Base-by-base conservation (phyloP, 2,888 invertebrate genomes). In the Drosophila pseudotakahashii region DNA sequence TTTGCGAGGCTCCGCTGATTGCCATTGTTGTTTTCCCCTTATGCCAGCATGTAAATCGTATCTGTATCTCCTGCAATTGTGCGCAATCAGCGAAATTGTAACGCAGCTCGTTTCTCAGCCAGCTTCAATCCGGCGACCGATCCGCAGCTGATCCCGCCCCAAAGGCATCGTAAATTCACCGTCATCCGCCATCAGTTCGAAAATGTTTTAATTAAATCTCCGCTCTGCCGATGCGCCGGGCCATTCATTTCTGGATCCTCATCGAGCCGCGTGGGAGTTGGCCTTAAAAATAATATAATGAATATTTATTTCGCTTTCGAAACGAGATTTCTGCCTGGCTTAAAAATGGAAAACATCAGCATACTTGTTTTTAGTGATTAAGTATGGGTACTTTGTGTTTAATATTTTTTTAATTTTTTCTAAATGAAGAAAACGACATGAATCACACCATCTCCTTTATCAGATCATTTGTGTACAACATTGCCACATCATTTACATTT, bases 181-280 rank as follows among this genome's bases (percentile, higher is more conserved):
- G 55, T 52, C 77, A 73, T 76, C 73, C 64, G 72, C 69, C 68
- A 72, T 70, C 77, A 76, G 70, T 74, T 87, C 68, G 73, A 73
- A 85, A 85, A 90, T 86, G 81, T 90, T 87, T 91, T 90, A 90
- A 91, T 91, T 91, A 86, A 87, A 88, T 81, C 74, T 58, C 3
- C 37, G 37, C n/a, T 30, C 34, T 30, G 39, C 26, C 26, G 54
- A 30, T 30, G 11, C 14, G 47, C n/a, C 5, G 45, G 30, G 41
- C 2, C 36, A 45, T 47, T 53, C 44, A 36, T 44, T 58, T 48
- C 42, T 58, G 53, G 14, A 57, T 64, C 55, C 41, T 39, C 51
- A 39, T 13, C 37, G 14, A 6, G 13, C 0, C 30, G 55, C 42
- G 71, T 73, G 55, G 71, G 71, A 66, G 74, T 73, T 73, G 47